phyloP scores from a whole-genome alignment of 2,113 vertebrate species.

The Gobio gobio region DNA sequence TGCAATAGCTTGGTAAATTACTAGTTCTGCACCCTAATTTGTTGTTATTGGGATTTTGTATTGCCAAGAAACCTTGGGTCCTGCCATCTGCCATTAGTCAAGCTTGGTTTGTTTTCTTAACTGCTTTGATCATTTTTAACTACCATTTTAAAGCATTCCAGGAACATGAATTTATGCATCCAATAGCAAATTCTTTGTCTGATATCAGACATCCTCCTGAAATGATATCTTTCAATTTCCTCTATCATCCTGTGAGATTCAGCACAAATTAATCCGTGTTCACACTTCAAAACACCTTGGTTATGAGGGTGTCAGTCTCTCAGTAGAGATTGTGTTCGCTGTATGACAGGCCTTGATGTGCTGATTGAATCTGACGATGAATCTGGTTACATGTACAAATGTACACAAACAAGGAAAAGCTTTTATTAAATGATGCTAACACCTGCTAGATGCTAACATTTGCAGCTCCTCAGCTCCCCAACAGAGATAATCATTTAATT shows the following conservation, averaged over 20 bases:
- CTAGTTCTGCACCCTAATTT: too few species aligned
- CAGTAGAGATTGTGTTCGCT: slow-evolving; percentile 9
- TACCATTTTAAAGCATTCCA: background rate
- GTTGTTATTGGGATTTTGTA: too few species aligned
- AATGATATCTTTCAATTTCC: background rate
- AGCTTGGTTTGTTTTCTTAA: background rate
- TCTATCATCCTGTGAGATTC: slow-evolving; percentile 14
- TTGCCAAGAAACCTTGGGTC: too few species aligned
- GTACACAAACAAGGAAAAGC: background rate
- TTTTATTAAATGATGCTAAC: background rate
- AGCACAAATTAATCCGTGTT: slow-evolving; percentile 21
- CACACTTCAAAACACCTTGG: slow-evolving; percentile 9
- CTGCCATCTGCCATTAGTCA: too few species aligned
- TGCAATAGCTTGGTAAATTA: too few species aligned
- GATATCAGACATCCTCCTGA: slow-evolving; percentile 17
- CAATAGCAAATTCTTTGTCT: background rate
- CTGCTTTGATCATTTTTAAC: background rate
- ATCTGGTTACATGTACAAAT: too few species aligned
- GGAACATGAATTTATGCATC: background rate
- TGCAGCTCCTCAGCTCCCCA: too few species aligned
- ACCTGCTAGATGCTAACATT: background rate
- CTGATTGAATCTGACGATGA: background rate
- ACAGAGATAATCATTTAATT: background rate
- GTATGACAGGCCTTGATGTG: background rate
- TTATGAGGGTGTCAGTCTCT: background rate